Evolutionary conservation across 2,113 vertebrate species (phyloP).

Genomic region (Acrocephalus arundinaceus): DNA sequence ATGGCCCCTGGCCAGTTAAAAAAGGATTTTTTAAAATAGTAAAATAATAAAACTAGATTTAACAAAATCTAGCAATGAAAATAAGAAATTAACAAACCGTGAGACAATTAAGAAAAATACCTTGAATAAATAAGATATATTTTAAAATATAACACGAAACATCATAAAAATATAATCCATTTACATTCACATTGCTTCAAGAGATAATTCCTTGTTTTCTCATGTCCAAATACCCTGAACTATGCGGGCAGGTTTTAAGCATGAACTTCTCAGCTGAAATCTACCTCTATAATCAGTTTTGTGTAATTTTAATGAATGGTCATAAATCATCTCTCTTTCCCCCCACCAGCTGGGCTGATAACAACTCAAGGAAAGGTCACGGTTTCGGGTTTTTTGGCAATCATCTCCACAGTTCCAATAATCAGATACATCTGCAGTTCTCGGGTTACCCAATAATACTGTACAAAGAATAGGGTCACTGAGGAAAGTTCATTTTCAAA

Average conservation of each 20-base stretch:
- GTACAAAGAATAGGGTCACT: constrained; percentile 29
- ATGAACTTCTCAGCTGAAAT: background rate
- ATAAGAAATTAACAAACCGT: background rate
- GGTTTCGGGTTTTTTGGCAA: constrained; percentile 32
- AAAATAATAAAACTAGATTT: background rate
- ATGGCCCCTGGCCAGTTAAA: background rate
- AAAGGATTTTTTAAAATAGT: accelerated
- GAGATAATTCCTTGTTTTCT: background rate
- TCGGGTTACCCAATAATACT: constrained; percentile 12
- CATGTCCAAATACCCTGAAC: background rate
- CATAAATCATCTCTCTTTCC: constrained; percentile 26
- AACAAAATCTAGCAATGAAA: background rate
- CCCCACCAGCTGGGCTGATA: background rate
- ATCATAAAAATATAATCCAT: background rate
- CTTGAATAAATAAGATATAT: background rate
- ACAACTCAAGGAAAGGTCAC: constrained; percentile 15
- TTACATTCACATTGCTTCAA: background rate
- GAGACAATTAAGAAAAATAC: background rate
- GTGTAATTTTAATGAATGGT: background rate
- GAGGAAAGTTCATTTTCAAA: background rate
- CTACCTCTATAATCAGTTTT: background rate
- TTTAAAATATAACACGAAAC: background rate
- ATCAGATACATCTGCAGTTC: constrained; percentile 17
- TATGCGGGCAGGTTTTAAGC: background rate
- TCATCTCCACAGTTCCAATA: background rate